Conservation (phyloP, 2,113 vertebrate species). For the Anhinga anhinga region DNA sequence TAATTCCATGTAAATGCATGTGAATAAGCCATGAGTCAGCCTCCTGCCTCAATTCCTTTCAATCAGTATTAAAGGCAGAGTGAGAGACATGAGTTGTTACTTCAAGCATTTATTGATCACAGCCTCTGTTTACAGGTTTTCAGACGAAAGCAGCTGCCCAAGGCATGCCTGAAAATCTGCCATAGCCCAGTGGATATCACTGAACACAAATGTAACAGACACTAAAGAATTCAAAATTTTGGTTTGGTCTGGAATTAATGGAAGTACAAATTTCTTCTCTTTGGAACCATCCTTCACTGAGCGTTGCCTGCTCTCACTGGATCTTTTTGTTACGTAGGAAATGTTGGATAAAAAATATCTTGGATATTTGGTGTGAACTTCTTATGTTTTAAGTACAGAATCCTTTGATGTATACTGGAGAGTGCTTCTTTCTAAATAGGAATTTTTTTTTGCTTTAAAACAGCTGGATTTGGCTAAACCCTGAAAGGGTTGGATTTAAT, state of each 20-base stretch:
- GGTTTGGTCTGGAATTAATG: not conserved
- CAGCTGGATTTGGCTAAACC: not conserved
- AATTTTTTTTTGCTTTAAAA: not conserved
- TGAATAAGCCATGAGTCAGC: not conserved
- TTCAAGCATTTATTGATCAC: not conserved
- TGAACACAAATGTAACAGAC: not conserved
- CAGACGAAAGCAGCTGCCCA: not conserved
- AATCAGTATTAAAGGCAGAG: not conserved
- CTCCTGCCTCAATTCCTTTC: not conserved
- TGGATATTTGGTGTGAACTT: fast-evolving
- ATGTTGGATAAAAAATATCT: not conserved
- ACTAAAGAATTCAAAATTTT: not conserved
- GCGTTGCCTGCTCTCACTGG: not conserved
- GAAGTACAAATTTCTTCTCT: not conserved
- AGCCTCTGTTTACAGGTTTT: not conserved
- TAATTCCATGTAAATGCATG: not conserved
- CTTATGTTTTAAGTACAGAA: not conserved
- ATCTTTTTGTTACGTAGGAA: constrained; percentile 9
- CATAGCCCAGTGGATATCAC: not conserved
- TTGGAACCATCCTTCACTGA: not conserved
- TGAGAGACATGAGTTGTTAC: not conserved
- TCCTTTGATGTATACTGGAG: not conserved
- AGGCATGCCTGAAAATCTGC: not conserved
- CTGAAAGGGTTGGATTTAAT: not conserved
- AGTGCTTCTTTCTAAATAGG: not conserved